Base-by-base conservation (phyloP, 2,888 invertebrate species). In the Gastrophysa polygoni region DNA sequence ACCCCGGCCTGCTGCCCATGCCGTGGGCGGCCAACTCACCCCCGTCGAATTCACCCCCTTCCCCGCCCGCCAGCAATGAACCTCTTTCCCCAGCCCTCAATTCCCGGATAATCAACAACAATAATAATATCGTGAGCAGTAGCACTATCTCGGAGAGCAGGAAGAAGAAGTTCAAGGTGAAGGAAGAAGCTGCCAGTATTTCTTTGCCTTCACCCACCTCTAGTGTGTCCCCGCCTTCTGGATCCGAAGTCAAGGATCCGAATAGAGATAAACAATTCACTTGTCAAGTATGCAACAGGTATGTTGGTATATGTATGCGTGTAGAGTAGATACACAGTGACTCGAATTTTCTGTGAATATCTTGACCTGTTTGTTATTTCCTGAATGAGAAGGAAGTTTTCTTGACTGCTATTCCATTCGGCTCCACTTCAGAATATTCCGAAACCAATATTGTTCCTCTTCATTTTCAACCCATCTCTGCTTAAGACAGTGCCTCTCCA, bases 241-340 rank as follows among this genome's bases (percentile, higher is more conserved):
- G 82, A 47, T 80, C 80, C 46, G 74, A 71, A n/a, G 64, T 65
- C 2, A 78, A 77, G 59, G 77, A 78, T 38, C 63, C 71, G 0
- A 75, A 72, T 52, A 72, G 91, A 10, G 94, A 94, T 76, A 93
- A 94, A 78, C 90, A 91, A 61, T 96, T 96, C 82, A 93, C 92
- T 20, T 96, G 96, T 81, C 90, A 90, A 57, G 88, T 93, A 49
- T 96, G 96, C 83, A 90, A 91, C 64, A 88, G 66, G 66, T 66
- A 54, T 20, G 59, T n/a, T n/a, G n/a, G n/a, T n/a, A n/a, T n/a
- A n/a, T n/a, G n/a, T n/a, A n/a, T n/a, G n/a, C n/a, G n/a, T n/a
- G n/a, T n/a, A n/a, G n/a, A n/a, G n/a, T n/a, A n/a, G n/a, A n/a
- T n/a, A n/a, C n/a, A n/a, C n/a, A n/a, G n/a, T n/a, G n/a, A n/a